Evolutionary conservation across 2,888 invertebrate genomes (phyloP).

Genomic region (Lobophora halterata): DNA sequence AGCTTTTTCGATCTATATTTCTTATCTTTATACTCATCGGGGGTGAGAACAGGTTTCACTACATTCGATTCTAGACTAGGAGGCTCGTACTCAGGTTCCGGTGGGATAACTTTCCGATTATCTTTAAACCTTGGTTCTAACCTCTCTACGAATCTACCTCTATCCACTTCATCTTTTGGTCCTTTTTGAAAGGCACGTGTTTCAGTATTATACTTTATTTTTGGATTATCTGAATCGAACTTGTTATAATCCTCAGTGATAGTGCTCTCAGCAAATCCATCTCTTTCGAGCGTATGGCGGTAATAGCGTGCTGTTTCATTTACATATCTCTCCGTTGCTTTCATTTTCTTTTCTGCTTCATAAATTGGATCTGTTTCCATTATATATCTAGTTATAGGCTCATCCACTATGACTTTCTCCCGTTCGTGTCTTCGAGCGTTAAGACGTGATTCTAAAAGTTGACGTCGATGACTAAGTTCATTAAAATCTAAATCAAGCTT

Average conservation of each 20-base stretch:
- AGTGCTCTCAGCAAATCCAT: conserved; percentile 77
- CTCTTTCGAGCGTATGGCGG: conserved; percentile 78
- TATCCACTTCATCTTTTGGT: conserved; percentile 60
- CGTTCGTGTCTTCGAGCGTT: conserved; percentile 80
- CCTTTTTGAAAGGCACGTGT: conserved; percentile 60
- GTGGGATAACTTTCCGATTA: conserved; percentile 64
- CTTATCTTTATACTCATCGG: conserved; percentile 80
- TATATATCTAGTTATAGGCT: conserved; percentile 66
- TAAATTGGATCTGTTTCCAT: conserved; percentile 72
- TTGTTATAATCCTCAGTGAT: conserved; percentile 74
- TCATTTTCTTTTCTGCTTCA: conserved; percentile 70
- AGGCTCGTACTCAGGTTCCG: conserved; percentile 82
- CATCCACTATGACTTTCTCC: conserved; percentile 56
- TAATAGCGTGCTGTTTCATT: conserved; percentile 81
- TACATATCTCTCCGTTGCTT: conserved; percentile 78
- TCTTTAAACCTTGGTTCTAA: conserved; percentile 55
- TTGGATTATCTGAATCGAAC: conserved; percentile 70
- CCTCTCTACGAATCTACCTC: conserved; percentile 63
- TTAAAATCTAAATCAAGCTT: conserved; percentile 72
- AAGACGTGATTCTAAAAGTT: conserved; percentile 88
- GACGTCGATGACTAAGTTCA: conserved; percentile 86
- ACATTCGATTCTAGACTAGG: conserved; percentile 83
- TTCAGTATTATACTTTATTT: conserved; percentile 69
- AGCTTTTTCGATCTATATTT: conserved; percentile 72
- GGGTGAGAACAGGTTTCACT: conserved; percentile 80